Evolutionary conservation across 2,888 invertebrate species (phyloP), one percentile per base, ranked within the genome.

Genomic region (Agrenia bidenticulata): DNA sequence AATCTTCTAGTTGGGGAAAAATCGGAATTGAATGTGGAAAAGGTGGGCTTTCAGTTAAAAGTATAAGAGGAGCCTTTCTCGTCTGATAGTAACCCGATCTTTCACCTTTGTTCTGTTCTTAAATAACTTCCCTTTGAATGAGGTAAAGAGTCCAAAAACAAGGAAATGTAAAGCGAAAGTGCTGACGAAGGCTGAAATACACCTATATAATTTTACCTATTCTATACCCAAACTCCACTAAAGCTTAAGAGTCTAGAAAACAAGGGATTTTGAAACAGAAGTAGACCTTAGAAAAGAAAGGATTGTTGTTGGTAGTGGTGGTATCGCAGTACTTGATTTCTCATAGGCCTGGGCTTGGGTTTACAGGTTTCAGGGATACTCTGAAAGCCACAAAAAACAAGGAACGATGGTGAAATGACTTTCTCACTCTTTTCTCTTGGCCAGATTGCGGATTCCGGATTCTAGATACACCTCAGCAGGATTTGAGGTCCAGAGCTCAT

Each of bases 121-220:
- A 26, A 49, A 49, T 58, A 58, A 58, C 58, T 58, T 49, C 49
- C 49, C 49, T 58, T 58, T 58, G 58, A 58, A 58, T 58, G 49
- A 27, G 26, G 27, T 7, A 26, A 24, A 5, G 45, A 51, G 24
- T 51, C 23, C 4, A 58, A 49, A 58, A 58, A 45, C 45, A 58
- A 58, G 58, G 58, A 58, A 58, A 58, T 45, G 23, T 24, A 51
- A 15, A 51, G 21, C 21, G 19, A 57, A 51, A 57, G 39, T 58
- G 58, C 58, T 58, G 58, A 58, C 58, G 58, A 58, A 5, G 58
- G 2, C 27, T 45, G 27, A 49, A 58, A 58, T 49, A 21, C 41
- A 19, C 26, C 58, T 57, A 37, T 57, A 57, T 26, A 32, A 32
- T 32, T 32, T 54, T 54, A 24, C 54, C 32, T 32, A 32, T 54